These are phyloP conservation scores for Drosophila buzzatii DNA, from an alignment of 2,888 invertebrate genomes.

Conservation along the genomic window DNA sequence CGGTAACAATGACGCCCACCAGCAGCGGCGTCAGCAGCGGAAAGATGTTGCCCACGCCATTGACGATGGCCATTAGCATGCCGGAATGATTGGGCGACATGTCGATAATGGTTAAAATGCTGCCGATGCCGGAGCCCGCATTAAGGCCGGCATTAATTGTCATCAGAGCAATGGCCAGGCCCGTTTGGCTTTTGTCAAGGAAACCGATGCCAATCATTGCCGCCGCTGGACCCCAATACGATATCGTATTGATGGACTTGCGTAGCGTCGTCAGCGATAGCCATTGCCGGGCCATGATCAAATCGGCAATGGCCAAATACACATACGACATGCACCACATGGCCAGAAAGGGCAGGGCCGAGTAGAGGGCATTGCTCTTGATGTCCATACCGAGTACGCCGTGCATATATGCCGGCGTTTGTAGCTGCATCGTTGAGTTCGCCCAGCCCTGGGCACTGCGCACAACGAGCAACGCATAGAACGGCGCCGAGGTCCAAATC, in stretches of 20 bases:
- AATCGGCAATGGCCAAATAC: constrained; percentile 85
- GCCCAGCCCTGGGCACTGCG: constrained; percentile 90
- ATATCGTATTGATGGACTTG: constrained; percentile 75
- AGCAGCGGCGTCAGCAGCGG: constrained; percentile 88
- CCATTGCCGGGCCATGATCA: constrained; percentile 82
- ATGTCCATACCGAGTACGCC: constrained; percentile 88
- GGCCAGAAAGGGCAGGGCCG: constrained; percentile 86
- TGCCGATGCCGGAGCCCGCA: constrained; percentile 83
- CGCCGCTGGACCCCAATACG: constrained; percentile 86
- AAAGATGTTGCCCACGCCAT: constrained; percentile 87
- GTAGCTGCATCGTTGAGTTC: constrained; percentile 89
- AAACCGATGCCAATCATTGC: constrained; percentile 86
- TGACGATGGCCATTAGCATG: constrained; percentile 88
- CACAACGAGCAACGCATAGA: constrained; percentile 86
- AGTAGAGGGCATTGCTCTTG: constrained; percentile 86
- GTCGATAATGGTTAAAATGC: constrained; percentile 87
- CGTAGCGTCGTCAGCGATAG: constrained; percentile 80
- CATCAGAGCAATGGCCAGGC: constrained; percentile 86
- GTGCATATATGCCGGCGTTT: constrained; percentile 89
- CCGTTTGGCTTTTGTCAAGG: constrained; percentile 83
- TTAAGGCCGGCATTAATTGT: constrained; percentile 86
- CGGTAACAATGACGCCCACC: constrained; percentile 86
- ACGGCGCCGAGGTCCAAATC: constrained; percentile 88
- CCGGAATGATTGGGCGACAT: constrained; percentile 89
- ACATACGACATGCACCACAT: constrained; percentile 86